Evolutionary conservation across 2,113 vertebrate genomes (phyloP).

Genomic region (Nipponia nippon): DNA sequence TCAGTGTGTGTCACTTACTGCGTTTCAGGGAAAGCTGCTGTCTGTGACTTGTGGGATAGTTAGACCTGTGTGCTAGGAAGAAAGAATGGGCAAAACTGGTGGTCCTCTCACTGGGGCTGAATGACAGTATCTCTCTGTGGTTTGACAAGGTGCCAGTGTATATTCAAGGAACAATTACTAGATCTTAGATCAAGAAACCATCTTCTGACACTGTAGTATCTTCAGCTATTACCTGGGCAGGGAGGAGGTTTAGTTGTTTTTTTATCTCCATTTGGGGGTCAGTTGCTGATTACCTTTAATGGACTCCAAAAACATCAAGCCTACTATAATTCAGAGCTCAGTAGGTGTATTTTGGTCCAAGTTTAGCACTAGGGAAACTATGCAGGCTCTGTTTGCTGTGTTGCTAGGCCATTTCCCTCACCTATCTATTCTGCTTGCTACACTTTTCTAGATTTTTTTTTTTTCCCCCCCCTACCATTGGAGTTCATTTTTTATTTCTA

Average conservation of each 20-base stretch:
- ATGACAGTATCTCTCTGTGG: not conserved
- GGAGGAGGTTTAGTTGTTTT: not conserved
- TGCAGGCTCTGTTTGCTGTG: not conserved
- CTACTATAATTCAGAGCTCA: not conserved
- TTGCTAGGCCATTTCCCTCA: not conserved
- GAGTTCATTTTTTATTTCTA: slow-evolving; percentile 14
- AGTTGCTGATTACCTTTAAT: not conserved
- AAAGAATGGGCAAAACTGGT: not conserved
- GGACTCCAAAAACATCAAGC: not conserved
- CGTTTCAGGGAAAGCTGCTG: not conserved
- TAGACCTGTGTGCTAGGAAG: not conserved
- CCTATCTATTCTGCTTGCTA: not conserved
- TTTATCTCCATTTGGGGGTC: not conserved
- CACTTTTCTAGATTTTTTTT: not conserved
- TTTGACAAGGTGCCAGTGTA: not conserved
- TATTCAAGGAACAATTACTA: not conserved
- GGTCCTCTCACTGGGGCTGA: not conserved
- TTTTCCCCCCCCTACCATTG: not conserved
- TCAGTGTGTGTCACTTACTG: not conserved
- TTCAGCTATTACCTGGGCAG: not conserved
- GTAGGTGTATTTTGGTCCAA: not conserved
- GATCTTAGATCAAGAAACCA: not conserved
- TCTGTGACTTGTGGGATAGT: not conserved
- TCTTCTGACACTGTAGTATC: not conserved
- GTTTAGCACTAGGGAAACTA: not conserved